phyloP scores from a whole-genome alignment of 2,888 invertebrate species.

The Proisotoma minuta region DNA sequence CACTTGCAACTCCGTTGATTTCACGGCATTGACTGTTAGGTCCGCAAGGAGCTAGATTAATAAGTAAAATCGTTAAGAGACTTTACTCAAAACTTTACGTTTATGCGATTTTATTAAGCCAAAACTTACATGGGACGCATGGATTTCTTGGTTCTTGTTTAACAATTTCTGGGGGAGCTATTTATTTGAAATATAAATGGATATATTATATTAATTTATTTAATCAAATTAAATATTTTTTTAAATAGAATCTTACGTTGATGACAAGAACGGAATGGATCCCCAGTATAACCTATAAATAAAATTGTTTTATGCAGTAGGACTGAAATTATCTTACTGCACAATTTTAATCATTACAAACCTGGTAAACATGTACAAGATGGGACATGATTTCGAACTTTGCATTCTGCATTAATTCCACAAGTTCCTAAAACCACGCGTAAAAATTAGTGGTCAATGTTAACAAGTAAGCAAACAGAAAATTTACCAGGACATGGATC shows the following conservation, averaged over 20 bases:
- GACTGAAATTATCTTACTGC: neutral
- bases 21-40: slow-evolving; percentile 57
- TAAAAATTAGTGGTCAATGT: no score
- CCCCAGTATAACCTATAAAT: slow-evolving; percentile 51
- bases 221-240: neutral
- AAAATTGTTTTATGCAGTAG: neutral
- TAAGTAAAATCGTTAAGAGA: no score
- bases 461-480: no score
- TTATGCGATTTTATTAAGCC: no score
- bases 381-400: slow-evolving; percentile 45
- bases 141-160: neutral
- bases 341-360: neutral
- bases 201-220: no score
- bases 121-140: slow-evolving; percentile 60
- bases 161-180: slow-evolving; percentile 1
- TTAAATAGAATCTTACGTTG: neutral
- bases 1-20: slow-evolving; percentile 52
- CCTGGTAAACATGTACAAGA: slow-evolving; percentile 30
- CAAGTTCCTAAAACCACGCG: slow-evolving; percentile 36
- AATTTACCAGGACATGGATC: slow-evolving; percentile 50
- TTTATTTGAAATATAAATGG: no score
- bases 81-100: no score
- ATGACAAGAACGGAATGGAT: slow-evolving; percentile 56
- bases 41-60: neutral
- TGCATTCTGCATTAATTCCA: slow-evolving; percentile 48